phyloP scores from a whole-genome alignment of 2,113 vertebrate species.

The Tylochromis polylepis region DNA sequence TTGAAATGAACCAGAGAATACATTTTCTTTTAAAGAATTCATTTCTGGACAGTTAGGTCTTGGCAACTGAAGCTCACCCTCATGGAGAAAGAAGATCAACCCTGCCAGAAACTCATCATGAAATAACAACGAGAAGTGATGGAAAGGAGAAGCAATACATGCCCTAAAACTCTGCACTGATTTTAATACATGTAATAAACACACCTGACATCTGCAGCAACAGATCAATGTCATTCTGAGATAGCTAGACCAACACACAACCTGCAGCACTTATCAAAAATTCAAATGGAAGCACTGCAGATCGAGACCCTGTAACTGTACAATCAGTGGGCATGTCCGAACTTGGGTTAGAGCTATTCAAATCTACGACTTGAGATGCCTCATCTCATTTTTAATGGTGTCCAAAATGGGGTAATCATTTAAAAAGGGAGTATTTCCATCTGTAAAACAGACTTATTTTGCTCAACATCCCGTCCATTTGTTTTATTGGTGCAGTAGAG shows the following conservation, averaged over 20 bases:
- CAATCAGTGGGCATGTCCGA: background rate
- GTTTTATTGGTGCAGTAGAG: background rate
- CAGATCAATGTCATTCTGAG: background rate
- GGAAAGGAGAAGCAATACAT: background rate
- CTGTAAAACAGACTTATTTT: background rate
- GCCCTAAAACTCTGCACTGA: background rate
- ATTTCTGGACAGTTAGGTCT: no score
- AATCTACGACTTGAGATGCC: background rate
- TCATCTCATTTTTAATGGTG: background rate
- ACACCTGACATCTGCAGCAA: background rate
- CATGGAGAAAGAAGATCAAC: background rate
- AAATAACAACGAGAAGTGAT: background rate
- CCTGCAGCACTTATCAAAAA: background rate
- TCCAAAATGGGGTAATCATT: background rate
- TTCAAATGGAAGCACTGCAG: background rate
- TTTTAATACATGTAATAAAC: background rate
- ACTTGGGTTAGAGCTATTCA: background rate
- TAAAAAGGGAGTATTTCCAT: background rate
- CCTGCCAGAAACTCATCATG: background rate
- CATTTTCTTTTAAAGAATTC: no score
- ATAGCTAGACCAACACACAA: background rate
- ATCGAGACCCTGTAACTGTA: background rate
- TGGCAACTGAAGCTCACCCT: background rate
- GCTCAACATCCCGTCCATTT: background rate
- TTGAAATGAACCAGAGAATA: no score